Evolutionary conservation across 2,797 vertebrate genomes (phyloP).

Genomic region (Phylloscopus collybita): DNA sequence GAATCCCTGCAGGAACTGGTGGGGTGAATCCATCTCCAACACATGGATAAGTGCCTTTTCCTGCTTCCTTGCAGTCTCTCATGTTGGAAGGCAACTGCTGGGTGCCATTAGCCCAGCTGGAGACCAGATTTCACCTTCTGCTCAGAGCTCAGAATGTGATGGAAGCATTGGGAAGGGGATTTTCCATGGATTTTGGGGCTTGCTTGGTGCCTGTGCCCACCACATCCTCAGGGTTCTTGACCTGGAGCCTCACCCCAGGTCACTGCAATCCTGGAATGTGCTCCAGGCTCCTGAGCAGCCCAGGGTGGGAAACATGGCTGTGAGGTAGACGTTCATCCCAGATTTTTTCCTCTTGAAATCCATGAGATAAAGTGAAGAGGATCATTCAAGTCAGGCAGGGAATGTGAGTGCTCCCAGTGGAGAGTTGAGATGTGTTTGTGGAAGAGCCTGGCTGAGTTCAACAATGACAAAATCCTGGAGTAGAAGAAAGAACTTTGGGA

Average conservation of each 20-base stretch:
- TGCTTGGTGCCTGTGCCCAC: not conserved
- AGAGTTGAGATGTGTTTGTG: not conserved
- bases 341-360: not conserved
- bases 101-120: constrained; percentile 38
- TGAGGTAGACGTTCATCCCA: rapidly evolving
- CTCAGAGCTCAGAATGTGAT: not conserved
- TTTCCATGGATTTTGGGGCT: not conserved
- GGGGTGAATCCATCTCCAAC: not conserved
- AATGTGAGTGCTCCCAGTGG: not conserved
- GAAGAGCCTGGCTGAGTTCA: not conserved
- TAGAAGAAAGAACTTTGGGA: not conserved
- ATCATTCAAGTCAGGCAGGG: not conserved
- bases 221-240: not conserved
- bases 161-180: not conserved
- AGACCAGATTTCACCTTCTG: not conserved
- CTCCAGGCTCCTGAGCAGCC: not conserved
- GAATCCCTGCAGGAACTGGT: constrained; percentile 23
- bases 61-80: not conserved
- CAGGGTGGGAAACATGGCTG: not conserved
- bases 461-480: not conserved
- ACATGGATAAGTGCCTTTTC: not conserved
- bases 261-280: rapidly evolving
- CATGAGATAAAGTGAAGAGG: not conserved
- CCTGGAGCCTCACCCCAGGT: rapidly evolving
- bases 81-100: not conserved